Evolutionary conservation across 2,797 vertebrate species (phyloP), one percentile per base, ranked within the genome.

Genomic region (Leptoclinus maculatus): DNA sequence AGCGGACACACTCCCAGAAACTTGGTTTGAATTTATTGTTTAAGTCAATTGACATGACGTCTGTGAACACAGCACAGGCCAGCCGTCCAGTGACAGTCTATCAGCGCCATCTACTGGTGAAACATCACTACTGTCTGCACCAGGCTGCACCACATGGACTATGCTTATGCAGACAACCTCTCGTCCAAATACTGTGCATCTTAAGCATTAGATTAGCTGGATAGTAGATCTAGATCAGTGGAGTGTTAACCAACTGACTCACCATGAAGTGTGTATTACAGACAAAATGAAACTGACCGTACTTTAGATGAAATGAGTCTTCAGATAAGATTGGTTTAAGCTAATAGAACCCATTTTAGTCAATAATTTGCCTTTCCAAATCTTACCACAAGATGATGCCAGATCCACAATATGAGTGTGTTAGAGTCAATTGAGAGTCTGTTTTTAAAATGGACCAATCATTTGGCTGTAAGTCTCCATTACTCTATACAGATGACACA

Each of bases 331-430:
- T 21, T 60, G 51, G 0, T 49, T 27, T 49, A 25, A 34, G 19
- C 17, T 36, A 21, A 32, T 16, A 29, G 4, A 58, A 51, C 7
- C 13, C 1, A 19, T 7, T 11, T 9, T 4, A 16, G 4, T 13
- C 19, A 36, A n/a, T 7, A 9, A n/a, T 23, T 16, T 77, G 57
- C 8, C 17, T 75, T 84, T 47, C 47, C 16, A 27, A 70, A 53
- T 74, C 53, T 23, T 70, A 78, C 80, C 86, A 90, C 83, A 81
- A 87, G 88, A 88, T 89, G 89, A 43, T 79, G 73, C 83, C 69
- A 87, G 29, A 78, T 60, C 38, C n/a, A 73, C 69, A 73, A 8
- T 14, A 53, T 58, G 12, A 67, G n/a, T 57, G 1, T 27, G 4
- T 71, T 56, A 43, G 1, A 54, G 54, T 56, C 3, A 32, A 27